Percentiles rank a stretch among this genome's conserved stretches.
These are phyloP conservation scores for Abramis brama DNA, from an alignment of 2,113 vertebrate species.

Conservation along the genomic window DNA sequence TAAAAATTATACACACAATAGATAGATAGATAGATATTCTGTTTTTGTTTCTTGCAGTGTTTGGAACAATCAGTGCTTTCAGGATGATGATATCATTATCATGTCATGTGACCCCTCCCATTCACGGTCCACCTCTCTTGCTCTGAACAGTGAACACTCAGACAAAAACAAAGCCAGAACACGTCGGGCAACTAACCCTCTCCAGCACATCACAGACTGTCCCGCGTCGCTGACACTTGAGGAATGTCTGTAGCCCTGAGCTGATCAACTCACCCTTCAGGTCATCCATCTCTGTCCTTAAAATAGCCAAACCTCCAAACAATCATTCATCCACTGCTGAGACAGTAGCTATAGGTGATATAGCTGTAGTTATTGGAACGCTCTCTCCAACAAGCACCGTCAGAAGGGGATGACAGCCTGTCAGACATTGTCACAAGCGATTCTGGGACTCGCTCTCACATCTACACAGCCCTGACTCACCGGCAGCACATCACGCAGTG, in stretches of 20 bases:
- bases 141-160: neutral
- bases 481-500: neutral
- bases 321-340: neutral
- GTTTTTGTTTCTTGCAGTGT: conserved; percentile 32
- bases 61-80: conserved; percentile 56
- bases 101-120: conserved; percentile 45
- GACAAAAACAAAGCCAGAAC: conserved; percentile 48
- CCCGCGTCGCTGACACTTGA: neutral
- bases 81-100: conserved; percentile 55
- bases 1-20: too few relatives aligned
- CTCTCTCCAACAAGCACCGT: conserved; percentile 22
- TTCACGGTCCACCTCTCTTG: conserved; percentile 44
- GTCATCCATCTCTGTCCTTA: conserved; percentile 19
- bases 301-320: conserved; percentile 40
- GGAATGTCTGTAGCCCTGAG: neutral
- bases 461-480: conserved; percentile 40
- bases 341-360: conserved; percentile 37
- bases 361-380: neutral
- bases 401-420: conserved; percentile 29
- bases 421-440: conserved; percentile 43
- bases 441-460: conserved; percentile 29
- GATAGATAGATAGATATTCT: too few relatives aligned
- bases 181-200: neutral
- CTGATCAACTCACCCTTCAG: neutral
- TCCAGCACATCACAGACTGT: neutral